Evolutionary conservation across 2,888 invertebrate genomes (phyloP).

Genomic region (Machimus atricapillus): DNA sequence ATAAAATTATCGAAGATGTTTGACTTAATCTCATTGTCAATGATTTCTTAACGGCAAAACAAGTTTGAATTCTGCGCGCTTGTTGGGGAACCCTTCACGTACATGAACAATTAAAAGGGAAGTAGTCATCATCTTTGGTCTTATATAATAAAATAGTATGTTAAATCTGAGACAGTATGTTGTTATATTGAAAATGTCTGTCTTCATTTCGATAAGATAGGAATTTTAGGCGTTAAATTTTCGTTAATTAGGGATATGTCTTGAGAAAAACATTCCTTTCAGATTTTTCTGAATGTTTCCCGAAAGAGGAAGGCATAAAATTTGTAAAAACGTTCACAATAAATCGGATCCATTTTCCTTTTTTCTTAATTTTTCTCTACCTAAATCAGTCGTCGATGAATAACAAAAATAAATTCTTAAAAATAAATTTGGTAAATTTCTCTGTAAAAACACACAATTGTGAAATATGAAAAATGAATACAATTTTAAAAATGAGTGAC

Average conservation of each 20-base stretch:
- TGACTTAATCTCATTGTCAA: neutral
- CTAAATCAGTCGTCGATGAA: neutral
- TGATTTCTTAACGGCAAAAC: neutral
- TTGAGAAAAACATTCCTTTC: neutral
- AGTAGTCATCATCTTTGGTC: neutral
- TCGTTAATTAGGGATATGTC: neutral
- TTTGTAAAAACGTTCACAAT: neutral
- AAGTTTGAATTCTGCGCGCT: neutral
- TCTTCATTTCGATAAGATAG: neutral
- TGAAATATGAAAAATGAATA: neutral
- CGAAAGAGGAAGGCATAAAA: neutral
- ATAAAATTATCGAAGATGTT: neutral
- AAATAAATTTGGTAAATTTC: neutral
- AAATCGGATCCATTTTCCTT: neutral
- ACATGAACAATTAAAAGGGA: neutral
- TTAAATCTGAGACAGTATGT: neutral
- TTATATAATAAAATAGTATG: neutral
- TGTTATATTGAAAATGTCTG: neutral
- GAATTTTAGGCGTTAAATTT: neutral
- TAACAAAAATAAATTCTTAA: neutral
- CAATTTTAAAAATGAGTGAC: neutral
- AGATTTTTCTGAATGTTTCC: neutral
- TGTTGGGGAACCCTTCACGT: neutral
- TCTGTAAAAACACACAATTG: neutral
- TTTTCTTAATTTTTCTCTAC: neutral